A percentile compares a stretch with the other conserved stretches of the same genome.
phyloP scores from a whole-genome alignment of 2,797 vertebrate species.

The Cercopithecus diana region DNA sequence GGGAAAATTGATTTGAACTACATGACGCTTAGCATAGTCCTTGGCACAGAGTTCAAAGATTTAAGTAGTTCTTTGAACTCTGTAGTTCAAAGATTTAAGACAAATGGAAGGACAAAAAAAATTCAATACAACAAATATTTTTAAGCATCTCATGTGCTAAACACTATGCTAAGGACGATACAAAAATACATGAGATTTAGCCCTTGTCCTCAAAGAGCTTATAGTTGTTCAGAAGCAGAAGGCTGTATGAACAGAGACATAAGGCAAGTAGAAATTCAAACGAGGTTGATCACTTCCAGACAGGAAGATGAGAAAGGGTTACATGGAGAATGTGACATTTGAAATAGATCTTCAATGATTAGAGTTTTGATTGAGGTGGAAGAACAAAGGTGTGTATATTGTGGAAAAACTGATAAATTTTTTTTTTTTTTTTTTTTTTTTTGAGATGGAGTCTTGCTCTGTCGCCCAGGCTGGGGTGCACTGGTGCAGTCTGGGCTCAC shows the following conservation, averaged over 20 bases:
- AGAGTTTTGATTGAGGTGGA: background rate
- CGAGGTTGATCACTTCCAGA: background rate
- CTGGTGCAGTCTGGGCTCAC: too few relatives aligned
- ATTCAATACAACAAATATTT: background rate
- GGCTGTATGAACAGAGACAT: background rate
- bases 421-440: too few relatives aligned
- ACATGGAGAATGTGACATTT: background rate
- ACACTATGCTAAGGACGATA: background rate
- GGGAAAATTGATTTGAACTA: slow-evolving; percentile 32
- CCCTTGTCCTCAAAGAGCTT: background rate
- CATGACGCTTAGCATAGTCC: background rate
- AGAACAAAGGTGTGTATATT: background rate
- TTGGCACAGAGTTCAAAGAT: background rate
- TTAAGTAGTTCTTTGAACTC: too few relatives aligned
- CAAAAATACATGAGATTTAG: background rate
- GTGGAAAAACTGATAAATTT: background rate
- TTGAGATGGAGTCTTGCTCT: too few relatives aligned
- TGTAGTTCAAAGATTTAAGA: slow-evolving; percentile 26
- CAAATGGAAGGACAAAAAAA: background rate
- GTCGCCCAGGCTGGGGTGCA: too few relatives aligned
- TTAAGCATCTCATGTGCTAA: background rate
- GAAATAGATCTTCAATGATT: background rate
- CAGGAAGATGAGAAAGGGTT: background rate
- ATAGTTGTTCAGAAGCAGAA: background rate
- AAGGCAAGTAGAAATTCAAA: background rate